phyloP scores from a whole-genome alignment of 2,113 vertebrate species.

The Poeciliopsis prolifica region DNA sequence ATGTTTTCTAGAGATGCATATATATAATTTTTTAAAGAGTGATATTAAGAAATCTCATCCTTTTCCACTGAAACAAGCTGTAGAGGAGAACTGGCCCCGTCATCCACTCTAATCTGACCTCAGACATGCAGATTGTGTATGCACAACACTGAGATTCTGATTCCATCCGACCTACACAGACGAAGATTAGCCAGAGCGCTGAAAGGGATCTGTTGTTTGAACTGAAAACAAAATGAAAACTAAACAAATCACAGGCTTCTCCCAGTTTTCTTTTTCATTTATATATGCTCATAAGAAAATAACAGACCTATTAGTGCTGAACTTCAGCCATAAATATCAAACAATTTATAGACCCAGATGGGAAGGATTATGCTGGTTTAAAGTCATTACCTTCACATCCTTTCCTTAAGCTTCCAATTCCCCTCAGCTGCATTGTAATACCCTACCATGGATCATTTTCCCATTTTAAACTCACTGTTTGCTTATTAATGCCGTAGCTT shows the following conservation, averaged over 20 bases:
- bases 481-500: constrained; percentile 86
- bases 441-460: constrained; percentile 83
- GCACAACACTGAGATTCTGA: constrained; percentile 32
- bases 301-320: constrained; percentile 82
- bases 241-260: constrained; percentile 71
- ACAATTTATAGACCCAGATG: constrained; percentile 85
- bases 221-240: constrained; percentile 80
- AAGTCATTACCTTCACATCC: constrained; percentile 89
- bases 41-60: too few species aligned
- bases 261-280: constrained; percentile 74
- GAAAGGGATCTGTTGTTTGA: constrained; percentile 65
- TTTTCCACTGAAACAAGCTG: too few species aligned
- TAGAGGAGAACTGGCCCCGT: neutral
- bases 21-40: constrained; percentile 14
- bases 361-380: constrained; percentile 87
- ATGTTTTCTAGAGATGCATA: too few species aligned
- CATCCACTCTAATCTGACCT: constrained; percentile 6
- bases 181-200: constrained; percentile 37
- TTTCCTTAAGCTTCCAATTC: constrained; percentile 87
- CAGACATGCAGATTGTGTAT: constrained; percentile 13
- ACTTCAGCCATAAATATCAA: constrained; percentile 87
- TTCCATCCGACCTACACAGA: neutral
- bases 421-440: constrained; percentile 81
- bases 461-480: constrained; percentile 84
- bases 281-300: constrained; percentile 70